These are phyloP conservation scores for Porites cylindrica DNA, from an alignment of 92 coral and sea anemone genomes.

Conservation along the genomic window DNA sequence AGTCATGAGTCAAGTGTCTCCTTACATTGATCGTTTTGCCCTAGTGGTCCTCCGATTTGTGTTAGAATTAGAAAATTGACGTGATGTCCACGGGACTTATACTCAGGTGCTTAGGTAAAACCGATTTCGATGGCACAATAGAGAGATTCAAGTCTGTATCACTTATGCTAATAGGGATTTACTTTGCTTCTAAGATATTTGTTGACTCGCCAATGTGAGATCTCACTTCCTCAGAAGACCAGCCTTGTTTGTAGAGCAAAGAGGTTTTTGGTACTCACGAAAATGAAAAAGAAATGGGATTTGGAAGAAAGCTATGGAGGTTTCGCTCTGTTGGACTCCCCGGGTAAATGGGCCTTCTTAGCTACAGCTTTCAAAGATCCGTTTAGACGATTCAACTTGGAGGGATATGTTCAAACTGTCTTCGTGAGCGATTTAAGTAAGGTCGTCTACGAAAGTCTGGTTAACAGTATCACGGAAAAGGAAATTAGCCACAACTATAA, in stretches of 20 bases:
- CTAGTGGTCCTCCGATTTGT: too few species aligned
- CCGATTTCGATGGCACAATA: too few species aligned
- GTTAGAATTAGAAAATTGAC: too few species aligned
- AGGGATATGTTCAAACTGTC: slow-evolving; percentile 15
- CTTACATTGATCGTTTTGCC: too few species aligned
- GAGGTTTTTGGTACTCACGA: background rate
- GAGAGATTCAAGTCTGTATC: too few species aligned
- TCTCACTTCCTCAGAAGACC: slow-evolving; percentile 21
- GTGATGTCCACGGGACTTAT: too few species aligned
- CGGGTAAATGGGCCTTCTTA: background rate
- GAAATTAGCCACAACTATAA: background rate
- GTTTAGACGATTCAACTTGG: slow-evolving; percentile 7
- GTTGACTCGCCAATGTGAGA: background rate
- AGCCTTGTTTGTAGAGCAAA: background rate
- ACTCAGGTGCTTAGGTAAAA: too few species aligned
- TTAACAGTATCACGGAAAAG: background rate
- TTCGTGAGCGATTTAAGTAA: background rate
- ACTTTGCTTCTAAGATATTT: background rate
- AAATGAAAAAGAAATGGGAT: slow-evolving; percentile 8
- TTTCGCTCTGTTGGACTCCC: background rate
- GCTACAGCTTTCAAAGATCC: background rate
- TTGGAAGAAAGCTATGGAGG: background rate
- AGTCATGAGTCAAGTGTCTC: too few species aligned
- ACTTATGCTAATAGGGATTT: too few species aligned
- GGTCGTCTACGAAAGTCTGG: background rate